Conservation (phyloP, 2,797 vertebrate species). For the Ctenopoma kingsleyae region DNA sequence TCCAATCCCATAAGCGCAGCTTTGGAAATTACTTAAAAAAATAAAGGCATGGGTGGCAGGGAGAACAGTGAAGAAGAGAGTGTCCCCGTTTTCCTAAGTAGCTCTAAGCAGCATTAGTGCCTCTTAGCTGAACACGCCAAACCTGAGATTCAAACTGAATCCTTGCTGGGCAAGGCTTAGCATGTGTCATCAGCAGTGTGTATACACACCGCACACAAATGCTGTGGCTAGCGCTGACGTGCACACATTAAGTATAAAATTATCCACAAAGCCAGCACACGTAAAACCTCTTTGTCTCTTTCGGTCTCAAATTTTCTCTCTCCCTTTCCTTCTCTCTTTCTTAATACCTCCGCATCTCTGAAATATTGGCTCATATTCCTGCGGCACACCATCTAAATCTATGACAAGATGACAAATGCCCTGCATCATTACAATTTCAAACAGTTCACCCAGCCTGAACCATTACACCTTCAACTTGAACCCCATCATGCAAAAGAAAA, state of each 20-base stretch:
- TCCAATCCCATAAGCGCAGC: conserved; percentile 61
- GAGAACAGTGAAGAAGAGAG: conserved; percentile 56
- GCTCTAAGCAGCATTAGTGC: conserved; percentile 81
- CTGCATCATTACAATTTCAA: conserved; percentile 49
- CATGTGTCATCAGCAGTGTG: conserved; percentile 64
- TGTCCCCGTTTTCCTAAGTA: conserved; percentile 79
- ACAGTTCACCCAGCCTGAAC: conserved; percentile 48
- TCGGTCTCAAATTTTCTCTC: conserved; percentile 27
- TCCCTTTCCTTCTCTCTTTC: not conserved
- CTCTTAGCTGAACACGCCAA: conserved; percentile 80
- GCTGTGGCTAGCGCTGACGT: conserved; percentile 27
- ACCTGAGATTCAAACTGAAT: conserved; percentile 75
- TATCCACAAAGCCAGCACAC: conserved; percentile 50
- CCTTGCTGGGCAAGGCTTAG: conserved; percentile 69
- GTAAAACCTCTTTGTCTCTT: conserved; percentile 54
- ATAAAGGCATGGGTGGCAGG: conserved; percentile 60
- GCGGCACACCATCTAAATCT: conserved; percentile 51
- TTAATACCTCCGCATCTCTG: conserved; percentile 5
- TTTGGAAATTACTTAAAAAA: conserved; percentile 61
- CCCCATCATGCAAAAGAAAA: conserved; percentile 56
- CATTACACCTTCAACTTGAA: conserved; percentile 61
- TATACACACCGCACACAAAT: conserved; percentile 43
- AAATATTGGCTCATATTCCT: conserved; percentile 37
- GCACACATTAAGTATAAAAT: conserved; percentile 55
- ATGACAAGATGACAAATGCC: conserved; percentile 62